A percentile compares a stretch with the other conserved stretches of the same genome.
phyloP scores from a whole-genome alignment of 2,888 invertebrate species.

The Polydesmus complanatus region DNA sequence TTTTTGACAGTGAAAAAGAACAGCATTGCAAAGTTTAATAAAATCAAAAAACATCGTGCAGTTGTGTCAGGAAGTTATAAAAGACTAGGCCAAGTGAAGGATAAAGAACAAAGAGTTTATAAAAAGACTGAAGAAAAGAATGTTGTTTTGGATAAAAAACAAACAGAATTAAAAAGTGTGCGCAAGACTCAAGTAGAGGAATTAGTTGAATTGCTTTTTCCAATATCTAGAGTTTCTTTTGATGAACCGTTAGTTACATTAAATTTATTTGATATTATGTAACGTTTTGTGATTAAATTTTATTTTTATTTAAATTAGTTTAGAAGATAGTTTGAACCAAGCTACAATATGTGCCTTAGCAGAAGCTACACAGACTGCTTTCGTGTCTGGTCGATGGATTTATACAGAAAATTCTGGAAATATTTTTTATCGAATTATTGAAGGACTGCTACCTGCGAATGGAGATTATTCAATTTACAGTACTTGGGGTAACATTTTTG shows the following conservation, averaged over 20 bases:
- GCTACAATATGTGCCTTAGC: slow-evolving; percentile 45
- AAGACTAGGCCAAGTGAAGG: no score
- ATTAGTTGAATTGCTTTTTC: slow-evolving; percentile 53
- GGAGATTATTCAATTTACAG: slow-evolving; percentile 68
- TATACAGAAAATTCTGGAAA: slow-evolving; percentile 49
- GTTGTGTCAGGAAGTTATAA: no score
- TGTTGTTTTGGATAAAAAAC: not conserved
- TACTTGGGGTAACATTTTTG: slow-evolving; percentile 50
- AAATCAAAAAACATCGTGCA: no score
- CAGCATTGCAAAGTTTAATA: no score
- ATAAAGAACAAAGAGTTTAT: not conserved
- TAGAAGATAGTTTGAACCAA: slow-evolving; percentile 26
- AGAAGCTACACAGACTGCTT: slow-evolving; percentile 58
- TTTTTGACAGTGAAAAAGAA: no score
- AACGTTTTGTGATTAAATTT: not conserved
- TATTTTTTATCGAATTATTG: slow-evolving; percentile 59
- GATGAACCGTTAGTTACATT: slow-evolving; percentile 6
- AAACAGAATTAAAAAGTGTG: slow-evolving; percentile 39
- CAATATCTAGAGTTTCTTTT: slow-evolving; percentile 36
- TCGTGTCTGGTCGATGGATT: slow-evolving; percentile 68
- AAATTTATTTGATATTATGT: not conserved
- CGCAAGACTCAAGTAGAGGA: slow-evolving; percentile 44
- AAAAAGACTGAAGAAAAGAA: slow-evolving; percentile 1
- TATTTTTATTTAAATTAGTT: slow-evolving; percentile 9
- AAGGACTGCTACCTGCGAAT: slow-evolving; percentile 67